Evolutionary conservation across 2,888 invertebrate genomes (phyloP).

Genomic region (Drosophila recens): DNA sequence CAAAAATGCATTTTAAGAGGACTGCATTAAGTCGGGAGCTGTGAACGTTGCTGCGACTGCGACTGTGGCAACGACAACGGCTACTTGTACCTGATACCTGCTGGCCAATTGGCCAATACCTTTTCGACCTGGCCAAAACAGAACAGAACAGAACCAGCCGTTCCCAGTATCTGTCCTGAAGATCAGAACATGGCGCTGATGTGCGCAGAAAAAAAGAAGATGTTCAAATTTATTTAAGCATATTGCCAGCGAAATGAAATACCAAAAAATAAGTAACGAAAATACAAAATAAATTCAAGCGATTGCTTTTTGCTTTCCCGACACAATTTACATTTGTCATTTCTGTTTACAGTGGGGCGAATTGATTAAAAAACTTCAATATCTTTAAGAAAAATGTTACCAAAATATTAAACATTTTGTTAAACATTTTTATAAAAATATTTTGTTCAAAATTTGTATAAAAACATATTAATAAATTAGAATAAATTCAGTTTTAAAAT

Average conservation of each 20-base stretch:
- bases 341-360: slow-evolving; percentile 52
- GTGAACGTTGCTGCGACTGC: slow-evolving; percentile 16
- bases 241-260: slow-evolving; percentile 40
- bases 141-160: slow-evolving; percentile 13
- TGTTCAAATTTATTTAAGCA: slow-evolving; percentile 75
- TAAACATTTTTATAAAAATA: no score
- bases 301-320: slow-evolving; percentile 59
- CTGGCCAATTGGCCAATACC: slow-evolving; percentile 11
- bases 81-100: slow-evolving; percentile 29
- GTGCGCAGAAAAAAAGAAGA: slow-evolving; percentile 50
- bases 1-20: slow-evolving; percentile 77
- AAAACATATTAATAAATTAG: no score
- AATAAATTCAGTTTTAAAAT: no score
- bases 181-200: slow-evolving; percentile 73
- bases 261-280: slow-evolving; percentile 40
- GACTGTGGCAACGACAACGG: no score
- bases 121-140: not conserved
- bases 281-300: slow-evolving; percentile 68
- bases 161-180: slow-evolving; percentile 64
- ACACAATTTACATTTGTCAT: slow-evolving; percentile 74
- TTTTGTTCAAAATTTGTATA: no score
- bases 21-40: slow-evolving; percentile 70
- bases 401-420: no score
- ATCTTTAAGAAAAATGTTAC: no score
- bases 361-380: no score